Percentiles rank a stretch among this genome's conserved stretches.
phyloP scores from a whole-genome alignment of 2,888 invertebrate genomes.

The Cancer borealis region DNA sequence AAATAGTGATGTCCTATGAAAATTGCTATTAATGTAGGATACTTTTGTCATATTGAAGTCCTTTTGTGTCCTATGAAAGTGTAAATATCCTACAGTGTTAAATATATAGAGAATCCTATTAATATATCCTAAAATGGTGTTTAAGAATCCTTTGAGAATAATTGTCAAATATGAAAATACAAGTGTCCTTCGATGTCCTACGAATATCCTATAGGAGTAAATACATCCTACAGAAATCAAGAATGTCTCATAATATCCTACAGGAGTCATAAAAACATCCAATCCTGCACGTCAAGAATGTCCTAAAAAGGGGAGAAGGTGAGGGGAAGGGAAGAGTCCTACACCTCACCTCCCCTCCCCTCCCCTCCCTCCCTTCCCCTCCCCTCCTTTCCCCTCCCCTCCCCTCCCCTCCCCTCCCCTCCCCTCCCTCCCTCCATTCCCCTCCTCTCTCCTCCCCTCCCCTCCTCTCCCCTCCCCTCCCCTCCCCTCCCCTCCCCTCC shows the following conservation, averaged over 20 bases:
- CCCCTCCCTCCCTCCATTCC: neutral
- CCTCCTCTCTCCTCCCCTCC: neutral
- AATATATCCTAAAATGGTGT: too few relatives aligned
- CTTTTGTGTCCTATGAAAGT: neutral
- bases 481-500: neutral
- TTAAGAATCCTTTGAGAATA: too few relatives aligned
- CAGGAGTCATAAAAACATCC: too few relatives aligned
- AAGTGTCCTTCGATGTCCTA: too few relatives aligned
- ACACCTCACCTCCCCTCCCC: too few relatives aligned
- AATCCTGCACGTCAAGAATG: too few relatives aligned
- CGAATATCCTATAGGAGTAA: too few relatives aligned
- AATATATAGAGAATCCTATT: too few relatives aligned
- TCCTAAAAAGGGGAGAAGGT: neutral
- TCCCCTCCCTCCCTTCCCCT: neutral
- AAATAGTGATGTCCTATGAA: too few relatives aligned
- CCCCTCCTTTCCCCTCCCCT: neutral
- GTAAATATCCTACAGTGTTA: neutral
- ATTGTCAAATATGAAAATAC: too few relatives aligned
- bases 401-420: neutral
- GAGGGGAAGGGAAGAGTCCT: neutral
- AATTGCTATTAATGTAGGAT: neutral
- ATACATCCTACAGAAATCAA: too few relatives aligned
- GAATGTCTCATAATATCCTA: too few relatives aligned
- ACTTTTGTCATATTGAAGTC: neutral
- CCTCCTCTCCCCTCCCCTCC: neutral